Evolutionary conservation across 2,113 vertebrate genomes (phyloP).

Genomic region (Myrmecobius fasciatus): DNA sequence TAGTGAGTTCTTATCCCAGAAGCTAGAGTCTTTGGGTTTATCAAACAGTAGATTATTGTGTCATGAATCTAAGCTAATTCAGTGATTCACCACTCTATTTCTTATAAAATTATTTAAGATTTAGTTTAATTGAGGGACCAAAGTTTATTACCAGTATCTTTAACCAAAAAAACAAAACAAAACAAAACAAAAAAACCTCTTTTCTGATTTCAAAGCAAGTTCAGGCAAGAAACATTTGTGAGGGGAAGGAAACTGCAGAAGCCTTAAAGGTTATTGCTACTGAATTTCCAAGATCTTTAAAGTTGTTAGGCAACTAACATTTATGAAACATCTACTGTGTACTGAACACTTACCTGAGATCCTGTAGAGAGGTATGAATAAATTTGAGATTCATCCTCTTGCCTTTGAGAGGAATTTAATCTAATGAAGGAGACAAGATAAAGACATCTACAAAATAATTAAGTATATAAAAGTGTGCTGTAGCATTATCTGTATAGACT

Average conservation of each 20-base stretch:
- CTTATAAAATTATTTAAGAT: slow-evolving; percentile 47
- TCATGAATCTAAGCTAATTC: no score
- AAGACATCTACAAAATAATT: neutral
- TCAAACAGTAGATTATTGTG: no score
- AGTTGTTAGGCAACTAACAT: neutral
- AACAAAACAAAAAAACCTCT: neutral
- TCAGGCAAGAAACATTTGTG: neutral
- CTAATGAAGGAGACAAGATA: neutral
- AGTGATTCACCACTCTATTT: no score
- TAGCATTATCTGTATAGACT: neutral
- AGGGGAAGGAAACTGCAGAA: neutral
- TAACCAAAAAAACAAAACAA: neutral
- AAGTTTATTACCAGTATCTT: neutral
- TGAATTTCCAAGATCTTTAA: neutral
- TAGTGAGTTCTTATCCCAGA: no score
- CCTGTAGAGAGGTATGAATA: neutral
- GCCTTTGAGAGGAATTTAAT: neutral
- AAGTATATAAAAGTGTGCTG: neutral
- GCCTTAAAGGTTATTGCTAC: neutral
- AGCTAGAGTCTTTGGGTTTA: no score
- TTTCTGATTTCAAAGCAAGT: slow-evolving; percentile 22
- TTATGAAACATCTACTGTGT: neutral
- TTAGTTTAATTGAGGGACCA: neutral
- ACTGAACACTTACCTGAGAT: neutral
- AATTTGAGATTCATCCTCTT: neutral